phyloP scores from a whole-genome alignment of 2,797 vertebrate genomes.

The Tenualosa thibaudeaui region DNA sequence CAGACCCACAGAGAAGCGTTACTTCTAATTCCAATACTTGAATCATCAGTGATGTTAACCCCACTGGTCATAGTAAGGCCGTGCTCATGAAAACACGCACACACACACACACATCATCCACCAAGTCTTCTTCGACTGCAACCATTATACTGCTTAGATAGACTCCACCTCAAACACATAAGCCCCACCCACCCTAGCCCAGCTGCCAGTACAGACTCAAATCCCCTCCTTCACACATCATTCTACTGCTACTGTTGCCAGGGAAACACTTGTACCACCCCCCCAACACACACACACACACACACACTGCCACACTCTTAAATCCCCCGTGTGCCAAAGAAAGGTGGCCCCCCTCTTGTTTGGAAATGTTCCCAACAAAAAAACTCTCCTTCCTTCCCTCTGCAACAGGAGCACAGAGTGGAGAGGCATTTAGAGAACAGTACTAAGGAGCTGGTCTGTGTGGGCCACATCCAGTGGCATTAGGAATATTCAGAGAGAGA shows the following conservation, averaged over 20 bases:
- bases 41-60: not conserved
- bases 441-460: not conserved
- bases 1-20: not conserved
- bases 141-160: not conserved
- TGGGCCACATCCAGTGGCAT: not conserved
- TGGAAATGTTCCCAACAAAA: not conserved
- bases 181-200: not conserved
- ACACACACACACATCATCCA: not conserved
- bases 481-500: not conserved
- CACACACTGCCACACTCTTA: not conserved
- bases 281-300: not conserved
- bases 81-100: not conserved
- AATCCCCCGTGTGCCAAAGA: not conserved
- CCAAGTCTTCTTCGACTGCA: not conserved
- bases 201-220: conserved; percentile 18
- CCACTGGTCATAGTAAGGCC: not conserved
- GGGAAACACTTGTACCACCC: not conserved
- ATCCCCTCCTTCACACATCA: conserved; percentile 9
- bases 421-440: not conserved
- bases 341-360: conserved; percentile 21
- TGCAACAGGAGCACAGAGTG: not conserved
- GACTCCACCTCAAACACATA: not conserved
- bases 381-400: not conserved
- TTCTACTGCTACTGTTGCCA: conserved; percentile 4
- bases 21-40: not conserved